phyloP scores from a whole-genome alignment of 1,140 invertebrate genomes.

The Triops longicaudatus region DNA sequence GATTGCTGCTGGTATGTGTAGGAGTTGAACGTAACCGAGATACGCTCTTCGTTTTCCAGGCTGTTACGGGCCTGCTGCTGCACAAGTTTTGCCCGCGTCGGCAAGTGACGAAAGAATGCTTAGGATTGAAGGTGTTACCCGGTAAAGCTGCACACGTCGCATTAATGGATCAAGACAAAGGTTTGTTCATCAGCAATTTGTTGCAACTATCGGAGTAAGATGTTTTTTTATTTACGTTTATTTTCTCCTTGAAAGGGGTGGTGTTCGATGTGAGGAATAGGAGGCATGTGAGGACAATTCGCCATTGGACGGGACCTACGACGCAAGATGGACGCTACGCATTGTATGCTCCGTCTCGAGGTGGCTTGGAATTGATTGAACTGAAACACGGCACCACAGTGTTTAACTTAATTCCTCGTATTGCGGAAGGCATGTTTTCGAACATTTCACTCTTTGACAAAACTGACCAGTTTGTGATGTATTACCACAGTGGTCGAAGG shows the following conservation, averaged over 20 bases:
- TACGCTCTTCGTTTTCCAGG: conserved; percentile 68
- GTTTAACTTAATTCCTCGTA: conserved; percentile 45
- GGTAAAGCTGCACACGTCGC: conserved; percentile 67
- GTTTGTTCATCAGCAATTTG: conserved; percentile 50
- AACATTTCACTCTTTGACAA: conserved; percentile 89
- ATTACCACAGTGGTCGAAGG: conserved; percentile 90
- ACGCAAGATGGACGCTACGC: conserved; percentile 83
- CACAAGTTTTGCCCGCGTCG: conserved; percentile 63
- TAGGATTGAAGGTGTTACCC: conserved; percentile 62
- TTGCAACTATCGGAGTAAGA: conserved; percentile 33
- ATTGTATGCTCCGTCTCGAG: conserved; percentile 79
- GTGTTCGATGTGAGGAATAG: conserved; percentile 70
- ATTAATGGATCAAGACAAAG: conserved; percentile 82
- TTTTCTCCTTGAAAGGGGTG: no score
- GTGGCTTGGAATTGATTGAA: conserved; percentile 72
- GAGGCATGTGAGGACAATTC: conserved; percentile 58
- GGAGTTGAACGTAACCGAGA: conserved; percentile 77
- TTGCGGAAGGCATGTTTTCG: conserved; percentile 94
- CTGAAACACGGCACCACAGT: conserved; percentile 41
- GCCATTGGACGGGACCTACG: conserved; percentile 73
- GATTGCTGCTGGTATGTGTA: conserved; percentile 62
- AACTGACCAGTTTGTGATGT: conserved; percentile 89
- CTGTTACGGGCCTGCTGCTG: conserved; percentile 67
- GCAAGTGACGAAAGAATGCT: conserved; percentile 56
- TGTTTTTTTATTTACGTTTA: background rate